Percentiles rank a stretch among this genome's conserved stretches.
These are phyloP conservation scores for Scomber japonicus DNA, from an alignment of 2,113 vertebrate species.

Conservation along the genomic window DNA sequence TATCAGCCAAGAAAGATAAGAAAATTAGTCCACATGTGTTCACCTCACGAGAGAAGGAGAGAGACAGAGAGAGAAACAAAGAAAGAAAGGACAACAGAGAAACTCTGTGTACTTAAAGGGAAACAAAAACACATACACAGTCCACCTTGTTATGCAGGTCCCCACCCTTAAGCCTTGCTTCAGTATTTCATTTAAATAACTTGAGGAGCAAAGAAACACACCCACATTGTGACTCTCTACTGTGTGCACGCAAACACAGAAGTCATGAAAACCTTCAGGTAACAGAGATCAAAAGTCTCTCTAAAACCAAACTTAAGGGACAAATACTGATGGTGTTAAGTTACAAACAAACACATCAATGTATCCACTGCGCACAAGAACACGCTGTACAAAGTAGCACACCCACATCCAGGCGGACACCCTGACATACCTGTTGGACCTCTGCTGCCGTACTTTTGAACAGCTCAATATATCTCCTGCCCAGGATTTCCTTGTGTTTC, in stretches of 20 bases:
- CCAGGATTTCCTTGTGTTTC: conserved; percentile 97
- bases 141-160: conserved; percentile 31
- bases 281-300: neutral
- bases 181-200: conserved; percentile 26
- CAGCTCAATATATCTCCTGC: conserved; percentile 97
- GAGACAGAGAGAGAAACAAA: neutral
- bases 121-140: conserved; percentile 20
- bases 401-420: neutral
- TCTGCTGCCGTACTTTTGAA: conserved; percentile 98
- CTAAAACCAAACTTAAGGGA: neutral
- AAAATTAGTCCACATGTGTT: conserved; percentile 26
- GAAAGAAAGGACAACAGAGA: conserved; percentile 2
- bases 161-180: conserved; percentile 50
- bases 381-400: neutral
- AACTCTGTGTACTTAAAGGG: conserved; percentile 24
- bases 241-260: neutral
- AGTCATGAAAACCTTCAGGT: neutral
- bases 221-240: conserved; percentile 22
- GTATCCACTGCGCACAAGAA: neutral
- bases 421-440: conserved; percentile 91
- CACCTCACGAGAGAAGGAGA: neutral
- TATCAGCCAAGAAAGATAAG: conserved; percentile 41
- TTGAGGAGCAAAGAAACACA: conserved; percentile 29
- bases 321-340: neutral
- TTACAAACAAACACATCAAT: neutral